Evolutionary conservation across 2,113 vertebrate species (phyloP), one percentile per base, ranked within the genome.

Genomic region (Polyodon spathula): DNA sequence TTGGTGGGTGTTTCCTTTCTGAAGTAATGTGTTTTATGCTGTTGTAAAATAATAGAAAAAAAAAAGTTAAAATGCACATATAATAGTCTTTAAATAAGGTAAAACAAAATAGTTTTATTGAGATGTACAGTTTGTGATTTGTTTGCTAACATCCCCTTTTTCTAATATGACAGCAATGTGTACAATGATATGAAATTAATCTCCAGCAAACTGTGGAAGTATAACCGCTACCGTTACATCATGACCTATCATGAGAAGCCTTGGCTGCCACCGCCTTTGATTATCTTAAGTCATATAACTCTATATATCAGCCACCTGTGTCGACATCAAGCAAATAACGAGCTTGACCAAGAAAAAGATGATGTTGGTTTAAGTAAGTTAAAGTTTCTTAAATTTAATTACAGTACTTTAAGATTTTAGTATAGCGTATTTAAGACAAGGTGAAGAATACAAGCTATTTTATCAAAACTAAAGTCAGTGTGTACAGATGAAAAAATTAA

Each of bases 161-260:
- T 17, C 63, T 58, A 4, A 59, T 52, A 60, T 65, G 51, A 40
- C 78, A 99, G 96, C 76, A 95, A 97, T 48, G 84, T 99, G 64
- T 99, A 97, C 71, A 76, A 86, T 65, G 90, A 93, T 46, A 86
- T 97, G 88, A 93, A 91, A 65, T 86, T 87, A 40, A 89, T 87
- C 37, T 96, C 96, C 0, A 89, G 92, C 70, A 90, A 92, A 40
- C 82, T 99, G 57, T 99, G 96, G 96, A 93, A 91, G 68, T 99
- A 94, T 68, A 95, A 98, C 63, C 93, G 95, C 7, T 97, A 98
- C 46, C 91, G 90, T 53, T 95, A 96, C 77, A 94, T 97, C 69
- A 97, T 95, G 93, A 95, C 89, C 16, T 98, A 95, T 70, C 89
- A 87, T 9, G 86, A 92, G 66, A 92, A 95, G 68, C 94, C 93